Base-by-base conservation (phyloP, 2,797 vertebrate genomes). In the Tragelaphus oryx region DNA sequence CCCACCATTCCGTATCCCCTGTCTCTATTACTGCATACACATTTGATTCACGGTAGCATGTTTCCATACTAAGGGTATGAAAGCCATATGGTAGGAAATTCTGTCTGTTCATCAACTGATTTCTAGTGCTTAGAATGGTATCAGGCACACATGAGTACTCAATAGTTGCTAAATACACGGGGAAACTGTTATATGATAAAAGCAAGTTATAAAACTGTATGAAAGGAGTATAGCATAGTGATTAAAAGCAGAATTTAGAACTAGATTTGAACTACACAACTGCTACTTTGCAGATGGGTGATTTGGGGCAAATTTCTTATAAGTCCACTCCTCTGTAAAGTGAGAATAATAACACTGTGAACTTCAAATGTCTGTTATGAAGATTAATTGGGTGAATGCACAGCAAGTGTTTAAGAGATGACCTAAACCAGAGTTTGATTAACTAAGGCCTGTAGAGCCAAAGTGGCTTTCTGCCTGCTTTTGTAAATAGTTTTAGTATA, bases 161-260 rank as follows among this genome's bases (percentile, higher is more conserved):
- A 9, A 46, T 41, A 94, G 71, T 4, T 75, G 83, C n/a, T 55
- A 80, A 95, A 22, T 9, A 50, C 13, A 52, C 26, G 8, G 41
- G 26, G 4, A 81, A 96, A 89, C 84, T 37, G 12, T n/a, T 92
- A 44, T 4, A 2, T 68, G 65, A 92, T 46, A 87, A 91, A 93
- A 68, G 20, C 33, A 93, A 86, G 52, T 88, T 93, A 52, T 41
- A 87, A 91, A 94, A 85, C 17, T 78, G 16, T 26, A 59, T 41
- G n/a, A 87, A 86, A 89, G 57, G 1, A 88, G 28, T 71, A 33
- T 11, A 57, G 17, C 12, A 50, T 0, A 88, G 20, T n/a, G n/a
- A 62, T 93, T 78, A 68, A 91, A 94, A 88, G 60, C 55, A 81
- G 60, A 50, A 95, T 71, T 93, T 48, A 79, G 87, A 94, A 79